Percentiles rank a stretch among this genome's conserved stretches.
phyloP scores from a whole-genome alignment of 2,888 invertebrate genomes.

The Coenonympha glycerion region DNA sequence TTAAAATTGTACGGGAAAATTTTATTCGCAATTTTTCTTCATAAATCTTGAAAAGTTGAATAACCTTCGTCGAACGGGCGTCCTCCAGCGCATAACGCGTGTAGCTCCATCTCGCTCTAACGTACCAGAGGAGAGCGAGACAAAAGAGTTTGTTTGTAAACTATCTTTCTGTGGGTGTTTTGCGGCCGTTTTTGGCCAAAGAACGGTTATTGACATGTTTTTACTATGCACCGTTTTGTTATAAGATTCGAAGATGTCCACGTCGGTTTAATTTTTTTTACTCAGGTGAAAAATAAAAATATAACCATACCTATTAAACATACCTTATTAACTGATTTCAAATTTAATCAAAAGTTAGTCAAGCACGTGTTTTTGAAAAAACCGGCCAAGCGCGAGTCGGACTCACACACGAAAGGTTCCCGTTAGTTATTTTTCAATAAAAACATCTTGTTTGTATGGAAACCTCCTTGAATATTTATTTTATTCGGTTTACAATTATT shows the following conservation, averaged over 20 bases:
- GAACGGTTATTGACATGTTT: conserved; percentile 24
- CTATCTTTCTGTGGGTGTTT: conserved; percentile 45
- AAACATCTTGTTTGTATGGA: too few relatives aligned
- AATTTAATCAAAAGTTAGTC: too few relatives aligned
- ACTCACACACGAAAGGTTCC: too few relatives aligned
- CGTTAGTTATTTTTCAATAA: too few relatives aligned
- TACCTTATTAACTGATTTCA: too few relatives aligned
- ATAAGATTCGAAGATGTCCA: not conserved
- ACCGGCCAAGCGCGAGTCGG: too few relatives aligned
- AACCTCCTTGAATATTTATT: too few relatives aligned
- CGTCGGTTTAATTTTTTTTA: not conserved
- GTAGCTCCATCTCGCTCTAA: conserved; percentile 39
- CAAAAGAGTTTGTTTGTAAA: conserved; percentile 62
- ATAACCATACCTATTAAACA: too few relatives aligned
- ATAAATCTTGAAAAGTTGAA: conserved; percentile 54
- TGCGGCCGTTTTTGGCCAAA: conserved; percentile 31
- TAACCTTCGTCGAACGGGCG: conserved; percentile 50
- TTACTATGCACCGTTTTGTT: conserved; percentile 9
- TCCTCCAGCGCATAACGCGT: conserved; percentile 29
- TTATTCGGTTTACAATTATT: too few relatives aligned
- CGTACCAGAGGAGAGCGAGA: conserved; percentile 41
- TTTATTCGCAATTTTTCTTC: conserved; percentile 43
- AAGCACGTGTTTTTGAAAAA: too few relatives aligned
- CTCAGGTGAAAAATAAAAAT: not conserved
- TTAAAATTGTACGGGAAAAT: conserved; percentile 13